A percentile compares a stretch with the other conserved stretches of the same genome.
Evolutionary conservation across 2,113 vertebrate genomes (phyloP).

Genomic region (Halichoerus grypus): DNA sequence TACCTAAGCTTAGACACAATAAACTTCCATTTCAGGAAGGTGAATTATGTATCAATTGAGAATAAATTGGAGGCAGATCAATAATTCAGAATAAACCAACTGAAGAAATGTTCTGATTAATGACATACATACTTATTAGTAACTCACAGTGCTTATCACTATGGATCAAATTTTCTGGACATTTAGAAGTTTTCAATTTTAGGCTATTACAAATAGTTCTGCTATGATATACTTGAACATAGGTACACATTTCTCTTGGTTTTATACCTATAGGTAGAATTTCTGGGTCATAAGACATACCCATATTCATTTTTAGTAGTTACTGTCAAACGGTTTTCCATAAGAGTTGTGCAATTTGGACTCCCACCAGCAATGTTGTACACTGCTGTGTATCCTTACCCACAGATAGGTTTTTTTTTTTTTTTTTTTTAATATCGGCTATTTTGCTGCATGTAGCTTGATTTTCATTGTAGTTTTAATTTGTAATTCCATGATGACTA

Average conservation of each 20-base stretch:
- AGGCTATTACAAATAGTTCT: background rate
- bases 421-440: background rate
- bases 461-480: background rate
- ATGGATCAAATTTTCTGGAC: background rate
- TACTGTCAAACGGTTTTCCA: background rate
- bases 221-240: background rate
- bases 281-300: background rate
- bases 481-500: background rate
- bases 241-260: background rate
- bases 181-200: background rate
- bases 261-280: background rate
- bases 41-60: background rate
- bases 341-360: background rate
- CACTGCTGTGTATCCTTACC: background rate
- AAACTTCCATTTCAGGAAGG: background rate
- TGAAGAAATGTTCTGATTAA: background rate
- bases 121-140: background rate
- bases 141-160: background rate
- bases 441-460: background rate
- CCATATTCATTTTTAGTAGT: background rate
- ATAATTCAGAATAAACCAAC: slow-evolving; percentile 29
- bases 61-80: background rate
- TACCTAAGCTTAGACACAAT: background rate
- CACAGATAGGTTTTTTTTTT: background rate
- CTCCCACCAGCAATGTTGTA: background rate